These are phyloP conservation scores for Polyodon spathula DNA, from an alignment of 2,113 vertebrate species.

Conservation along the genomic window DNA sequence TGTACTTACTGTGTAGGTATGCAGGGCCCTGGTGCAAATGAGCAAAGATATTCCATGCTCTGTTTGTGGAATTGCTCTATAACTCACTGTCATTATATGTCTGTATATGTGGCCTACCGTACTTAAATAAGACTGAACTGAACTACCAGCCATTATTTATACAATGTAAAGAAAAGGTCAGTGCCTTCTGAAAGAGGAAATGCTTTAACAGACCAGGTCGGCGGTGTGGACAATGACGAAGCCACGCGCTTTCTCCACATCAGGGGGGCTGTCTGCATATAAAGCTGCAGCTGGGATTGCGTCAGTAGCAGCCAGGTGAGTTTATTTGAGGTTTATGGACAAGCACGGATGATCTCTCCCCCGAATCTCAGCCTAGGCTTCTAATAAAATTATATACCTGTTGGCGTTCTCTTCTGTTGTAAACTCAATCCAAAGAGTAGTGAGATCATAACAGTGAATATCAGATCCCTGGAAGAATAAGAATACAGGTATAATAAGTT, in stretches of 20 bases:
- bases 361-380: not conserved
- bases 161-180: not conserved
- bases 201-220: not conserved
- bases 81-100: no score
- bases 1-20: no score
- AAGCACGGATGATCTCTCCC: no score
- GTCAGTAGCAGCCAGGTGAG: no score
- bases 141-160: not conserved
- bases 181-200: not conserved
- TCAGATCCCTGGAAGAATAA: constrained; percentile 6
- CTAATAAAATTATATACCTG: constrained; percentile 3
- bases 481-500: not conserved
- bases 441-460: constrained; percentile 7
- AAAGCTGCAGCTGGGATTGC: no score
- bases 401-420: not conserved
- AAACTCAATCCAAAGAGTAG: constrained; percentile 4
- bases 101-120: no score
- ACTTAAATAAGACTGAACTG: no score
- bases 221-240: not conserved
- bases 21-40: no score
- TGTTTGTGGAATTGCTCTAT: no score
- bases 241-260: not conserved
- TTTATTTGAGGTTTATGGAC: no score
- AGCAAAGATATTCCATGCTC: no score
- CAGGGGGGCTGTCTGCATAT: not conserved